Conservation (phyloP, 2,113 vertebrate species). For the Prietella phreatophila region DNA sequence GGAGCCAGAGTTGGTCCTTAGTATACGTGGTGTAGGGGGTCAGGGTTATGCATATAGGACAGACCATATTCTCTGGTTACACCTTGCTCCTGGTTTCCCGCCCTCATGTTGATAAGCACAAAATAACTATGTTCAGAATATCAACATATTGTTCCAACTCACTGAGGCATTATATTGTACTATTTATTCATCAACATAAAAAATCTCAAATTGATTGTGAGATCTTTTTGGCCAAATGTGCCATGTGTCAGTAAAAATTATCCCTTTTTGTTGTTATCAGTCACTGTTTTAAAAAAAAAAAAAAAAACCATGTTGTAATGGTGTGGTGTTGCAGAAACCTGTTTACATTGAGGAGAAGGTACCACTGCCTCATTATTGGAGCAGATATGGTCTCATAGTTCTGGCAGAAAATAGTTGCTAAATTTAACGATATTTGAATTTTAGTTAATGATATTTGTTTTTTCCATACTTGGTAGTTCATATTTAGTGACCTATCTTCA, state of each 20-base stretch:
- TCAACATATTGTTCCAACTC: not conserved
- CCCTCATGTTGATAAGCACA: not conserved
- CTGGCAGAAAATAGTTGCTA: not conserved
- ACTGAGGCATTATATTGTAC: not conserved
- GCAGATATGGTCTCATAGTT: not conserved
- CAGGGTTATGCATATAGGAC: not conserved
- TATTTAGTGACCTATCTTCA: not conserved
- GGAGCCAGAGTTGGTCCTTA: not conserved
- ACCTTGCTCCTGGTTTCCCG: not conserved
- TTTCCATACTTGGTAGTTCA: not conserved
- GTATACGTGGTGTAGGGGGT: not conserved
- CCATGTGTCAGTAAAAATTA: not conserved
- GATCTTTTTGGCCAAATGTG: not conserved
- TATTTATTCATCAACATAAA: not conserved
- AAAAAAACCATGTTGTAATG: not conserved
- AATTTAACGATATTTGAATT: not conserved
- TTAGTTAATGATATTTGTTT: not conserved
- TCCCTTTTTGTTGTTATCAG: not conserved
- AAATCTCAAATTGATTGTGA: not conserved
- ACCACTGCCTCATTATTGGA: not conserved
- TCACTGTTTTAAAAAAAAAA: not conserved
- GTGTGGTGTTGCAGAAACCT: not conserved
- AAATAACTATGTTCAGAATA: not conserved
- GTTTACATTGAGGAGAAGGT: not conserved
- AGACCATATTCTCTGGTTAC: not conserved